A percentile compares a stretch with the other conserved stretches of the same genome.
Conservation (phyloP, 2,113 vertebrate species). For the Hippoglossus stenolepis region DNA sequence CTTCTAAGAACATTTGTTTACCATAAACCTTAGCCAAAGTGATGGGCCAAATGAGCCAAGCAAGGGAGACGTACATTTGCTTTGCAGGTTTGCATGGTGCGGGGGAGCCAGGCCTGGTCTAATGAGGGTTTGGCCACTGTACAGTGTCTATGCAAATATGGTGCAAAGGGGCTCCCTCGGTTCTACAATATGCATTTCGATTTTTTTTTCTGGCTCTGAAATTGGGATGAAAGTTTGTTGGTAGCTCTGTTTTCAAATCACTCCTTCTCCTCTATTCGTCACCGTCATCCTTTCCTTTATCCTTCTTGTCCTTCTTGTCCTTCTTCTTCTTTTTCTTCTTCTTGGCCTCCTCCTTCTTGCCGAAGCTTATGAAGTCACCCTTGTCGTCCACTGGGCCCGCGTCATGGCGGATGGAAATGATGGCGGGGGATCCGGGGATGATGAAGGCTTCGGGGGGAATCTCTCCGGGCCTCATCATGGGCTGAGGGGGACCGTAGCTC, state of each 20-base stretch:
- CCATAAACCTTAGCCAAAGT: constrained; percentile 29
- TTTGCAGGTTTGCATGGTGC: constrained; percentile 44
- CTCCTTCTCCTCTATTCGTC: constrained; percentile 86
- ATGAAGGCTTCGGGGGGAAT: constrained; percentile 99
- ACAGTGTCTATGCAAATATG: constrained; percentile 72
- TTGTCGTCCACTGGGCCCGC: constrained; percentile 92
- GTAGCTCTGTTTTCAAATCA: constrained; percentile 69
- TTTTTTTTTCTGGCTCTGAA: constrained; percentile 74
- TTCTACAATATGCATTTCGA: constrained; percentile 68
- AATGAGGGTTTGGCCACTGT: constrained; percentile 67
- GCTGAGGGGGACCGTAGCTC: constrained; percentile 86
- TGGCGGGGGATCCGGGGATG: constrained; percentile 98
- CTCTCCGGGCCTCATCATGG: constrained; percentile 94
- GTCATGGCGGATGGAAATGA: constrained; percentile 99
- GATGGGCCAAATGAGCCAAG: constrained; percentile 44
- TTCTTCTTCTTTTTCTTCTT: constrained; percentile 92
- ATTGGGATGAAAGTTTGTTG: constrained; percentile 62
- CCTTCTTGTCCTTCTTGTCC: constrained; percentile 93
- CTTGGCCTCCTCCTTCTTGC: constrained; percentile 99
- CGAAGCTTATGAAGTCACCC: constrained; percentile 99
- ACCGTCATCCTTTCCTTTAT: constrained; percentile 93
- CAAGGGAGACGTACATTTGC: constrained; percentile 37
- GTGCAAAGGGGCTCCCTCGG: constrained; percentile 57
- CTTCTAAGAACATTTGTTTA: constrained; percentile 28
- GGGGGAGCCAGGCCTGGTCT: constrained; percentile 46